phyloP scores from a whole-genome alignment of 2,113 vertebrate species.

The Neodon shergylaensis region DNA sequence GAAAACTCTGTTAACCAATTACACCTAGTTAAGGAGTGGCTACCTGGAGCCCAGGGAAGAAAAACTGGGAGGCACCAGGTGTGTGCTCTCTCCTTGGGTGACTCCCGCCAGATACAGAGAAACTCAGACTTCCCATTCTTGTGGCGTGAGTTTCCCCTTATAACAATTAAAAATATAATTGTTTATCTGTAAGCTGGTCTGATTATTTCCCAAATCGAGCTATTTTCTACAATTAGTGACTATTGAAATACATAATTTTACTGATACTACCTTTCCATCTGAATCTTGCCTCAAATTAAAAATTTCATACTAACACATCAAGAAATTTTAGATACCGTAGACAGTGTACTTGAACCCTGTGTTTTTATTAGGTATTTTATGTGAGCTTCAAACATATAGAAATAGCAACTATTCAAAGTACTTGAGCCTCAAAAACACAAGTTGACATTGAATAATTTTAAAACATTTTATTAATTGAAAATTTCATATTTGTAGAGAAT shows the following conservation, averaged over 20 bases:
- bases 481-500: background rate
- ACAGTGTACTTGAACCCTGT: background rate
- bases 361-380: background rate
- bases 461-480: background rate
- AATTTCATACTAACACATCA: background rate
- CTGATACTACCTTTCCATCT: background rate
- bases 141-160: too few species aligned
- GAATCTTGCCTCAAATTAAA: background rate
- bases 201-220: too few species aligned
- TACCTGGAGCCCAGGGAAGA: too few species aligned
- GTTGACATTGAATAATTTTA: background rate
- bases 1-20: too few species aligned
- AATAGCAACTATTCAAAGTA: background rate
- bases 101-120: too few species aligned
- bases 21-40: too few species aligned
- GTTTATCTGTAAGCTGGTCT: too few species aligned
- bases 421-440: background rate
- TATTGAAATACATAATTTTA: constrained; percentile 2
- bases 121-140: too few species aligned
- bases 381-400: background rate
- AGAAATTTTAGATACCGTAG: background rate
- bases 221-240: background rate
- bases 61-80: too few species aligned
- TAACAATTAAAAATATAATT: too few species aligned
- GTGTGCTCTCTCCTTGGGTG: too few species aligned